phyloP scores from a whole-genome alignment of 2,797 vertebrate species.

The Rhadinocentrus ornatus region DNA sequence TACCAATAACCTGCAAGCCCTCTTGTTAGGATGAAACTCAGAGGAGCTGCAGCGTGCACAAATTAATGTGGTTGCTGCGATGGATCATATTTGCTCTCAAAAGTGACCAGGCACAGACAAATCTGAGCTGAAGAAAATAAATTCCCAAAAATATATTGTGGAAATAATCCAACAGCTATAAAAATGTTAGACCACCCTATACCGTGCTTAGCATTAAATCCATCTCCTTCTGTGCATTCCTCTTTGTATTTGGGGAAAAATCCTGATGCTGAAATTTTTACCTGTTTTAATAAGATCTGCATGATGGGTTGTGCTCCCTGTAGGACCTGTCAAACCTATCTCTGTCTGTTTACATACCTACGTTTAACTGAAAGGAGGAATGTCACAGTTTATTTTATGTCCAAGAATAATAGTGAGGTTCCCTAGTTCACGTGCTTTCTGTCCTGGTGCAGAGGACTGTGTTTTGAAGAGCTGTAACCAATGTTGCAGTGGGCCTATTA shows the following conservation, averaged over 20 bases:
- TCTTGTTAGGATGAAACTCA: slow-evolving; percentile 23
- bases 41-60: slow-evolving; percentile 33
- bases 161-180: slow-evolving; percentile 71
- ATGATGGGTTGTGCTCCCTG: slow-evolving; percentile 49
- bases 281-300: slow-evolving; percentile 65
- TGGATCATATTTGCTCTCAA: slow-evolving; percentile 61
- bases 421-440: slow-evolving; percentile 46
- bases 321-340: slow-evolving; percentile 64
- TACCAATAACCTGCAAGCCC: slow-evolving; percentile 19
- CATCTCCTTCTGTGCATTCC: slow-evolving; percentile 56
- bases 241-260: slow-evolving; percentile 48
- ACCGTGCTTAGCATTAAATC: slow-evolving; percentile 56
- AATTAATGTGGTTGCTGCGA: slow-evolving; percentile 49
- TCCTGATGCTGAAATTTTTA: slow-evolving; percentile 54
- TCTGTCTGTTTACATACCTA: slow-evolving; percentile 64
- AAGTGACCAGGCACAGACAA: slow-evolving; percentile 71
- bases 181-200: slow-evolving; percentile 68
- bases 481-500: slow-evolving; percentile 70
- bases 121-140: slow-evolving; percentile 46
- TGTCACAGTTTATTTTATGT: slow-evolving; percentile 55
- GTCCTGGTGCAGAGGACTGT: slow-evolving; percentile 56
- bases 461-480: slow-evolving; percentile 59
- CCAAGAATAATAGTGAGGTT: slow-evolving; percentile 75
- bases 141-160: slow-evolving; percentile 58
- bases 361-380: slow-evolving; percentile 44